A percentile compares a stretch with the other conserved stretches of the same genome.
Conservation (phyloP, 2,888 invertebrate genomes). For the Scelioninae gen. 2 region DNA sequence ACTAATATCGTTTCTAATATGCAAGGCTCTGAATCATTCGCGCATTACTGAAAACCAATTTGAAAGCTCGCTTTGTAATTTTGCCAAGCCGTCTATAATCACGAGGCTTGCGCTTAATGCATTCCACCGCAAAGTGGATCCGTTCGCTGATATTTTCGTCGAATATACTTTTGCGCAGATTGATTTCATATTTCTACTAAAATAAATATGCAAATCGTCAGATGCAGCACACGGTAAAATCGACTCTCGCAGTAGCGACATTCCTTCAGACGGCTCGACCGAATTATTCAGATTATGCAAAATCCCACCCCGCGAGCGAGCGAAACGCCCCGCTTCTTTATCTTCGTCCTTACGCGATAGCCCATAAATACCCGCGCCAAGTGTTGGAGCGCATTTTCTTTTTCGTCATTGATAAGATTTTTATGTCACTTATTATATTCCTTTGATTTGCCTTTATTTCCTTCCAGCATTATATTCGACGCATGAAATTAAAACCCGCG, state of each 20-base stretch:
- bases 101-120: constrained; percentile 61
- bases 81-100: constrained; percentile 53
- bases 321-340: constrained; percentile 39
- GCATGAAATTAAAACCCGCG: constrained; percentile 41
- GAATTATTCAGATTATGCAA: constrained; percentile 62
- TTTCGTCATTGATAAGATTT: constrained; percentile 37
- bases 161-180: constrained; percentile 60
- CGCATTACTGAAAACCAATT: constrained; percentile 40
- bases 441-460: constrained; percentile 40
- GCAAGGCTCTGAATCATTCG: constrained; percentile 29
- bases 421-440: constrained; percentile 37
- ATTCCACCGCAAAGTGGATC: constrained; percentile 60
- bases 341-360: constrained; percentile 52
- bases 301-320: constrained; percentile 42
- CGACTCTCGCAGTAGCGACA: constrained; percentile 39
- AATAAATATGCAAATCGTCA: constrained; percentile 63
- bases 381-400: constrained; percentile 11
- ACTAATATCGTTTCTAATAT: constrained; percentile 34
- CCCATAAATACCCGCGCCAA: constrained; percentile 48
- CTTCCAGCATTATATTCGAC: constrained; percentile 22
- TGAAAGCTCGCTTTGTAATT: constrained; percentile 54
- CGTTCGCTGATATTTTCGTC: constrained; percentile 55
- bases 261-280: constrained; percentile 39
- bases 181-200: constrained; percentile 64
- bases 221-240: constrained; percentile 42